These are phyloP conservation scores for Pseudocheirus occidentalis DNA, from an alignment of 2,797 vertebrate genomes.

Conservation along the genomic window DNA sequence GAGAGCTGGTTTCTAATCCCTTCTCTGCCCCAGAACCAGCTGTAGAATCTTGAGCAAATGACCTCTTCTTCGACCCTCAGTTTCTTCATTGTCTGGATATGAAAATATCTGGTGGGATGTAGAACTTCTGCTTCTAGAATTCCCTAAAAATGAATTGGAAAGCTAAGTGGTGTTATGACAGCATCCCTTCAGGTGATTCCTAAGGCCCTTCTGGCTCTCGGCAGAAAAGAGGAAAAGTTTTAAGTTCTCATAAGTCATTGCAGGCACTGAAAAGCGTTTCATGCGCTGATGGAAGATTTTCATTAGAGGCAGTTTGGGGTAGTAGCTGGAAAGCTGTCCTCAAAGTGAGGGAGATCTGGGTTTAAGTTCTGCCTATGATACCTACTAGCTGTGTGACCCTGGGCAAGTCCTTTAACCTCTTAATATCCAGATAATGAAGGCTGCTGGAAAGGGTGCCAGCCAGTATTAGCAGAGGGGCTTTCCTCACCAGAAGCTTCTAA, in stretches of 20 bases:
- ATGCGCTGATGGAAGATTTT: not conserved
- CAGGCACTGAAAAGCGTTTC: not conserved
- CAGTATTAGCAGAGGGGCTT: not conserved
- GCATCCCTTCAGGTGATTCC: not conserved
- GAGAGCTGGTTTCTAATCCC: not conserved
- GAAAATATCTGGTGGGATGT: no score
- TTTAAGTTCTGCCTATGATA: not conserved
- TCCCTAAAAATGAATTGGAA: no score
- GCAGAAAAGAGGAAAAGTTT: not conserved
- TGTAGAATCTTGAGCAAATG: not conserved
- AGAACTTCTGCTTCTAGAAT: no score
- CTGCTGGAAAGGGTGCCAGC: not conserved
- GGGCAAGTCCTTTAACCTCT: not conserved
- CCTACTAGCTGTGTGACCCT: not conserved
- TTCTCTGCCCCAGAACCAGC: not conserved
- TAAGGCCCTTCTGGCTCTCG: not conserved
- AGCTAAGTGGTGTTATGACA: no score
- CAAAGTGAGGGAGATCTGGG: not conserved
- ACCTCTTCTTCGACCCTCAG: not conserved
- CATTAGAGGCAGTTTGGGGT: not conserved
- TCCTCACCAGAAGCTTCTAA: not conserved
- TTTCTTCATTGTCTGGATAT: not conserved
- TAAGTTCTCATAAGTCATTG: not conserved
- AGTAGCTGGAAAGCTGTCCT: not conserved
- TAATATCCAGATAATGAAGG: not conserved